Evolutionary conservation across 1,140 invertebrate genomes (phyloP), one percentile per base, ranked within the genome.

Genomic region (Drosophila lacertosa): DNA sequence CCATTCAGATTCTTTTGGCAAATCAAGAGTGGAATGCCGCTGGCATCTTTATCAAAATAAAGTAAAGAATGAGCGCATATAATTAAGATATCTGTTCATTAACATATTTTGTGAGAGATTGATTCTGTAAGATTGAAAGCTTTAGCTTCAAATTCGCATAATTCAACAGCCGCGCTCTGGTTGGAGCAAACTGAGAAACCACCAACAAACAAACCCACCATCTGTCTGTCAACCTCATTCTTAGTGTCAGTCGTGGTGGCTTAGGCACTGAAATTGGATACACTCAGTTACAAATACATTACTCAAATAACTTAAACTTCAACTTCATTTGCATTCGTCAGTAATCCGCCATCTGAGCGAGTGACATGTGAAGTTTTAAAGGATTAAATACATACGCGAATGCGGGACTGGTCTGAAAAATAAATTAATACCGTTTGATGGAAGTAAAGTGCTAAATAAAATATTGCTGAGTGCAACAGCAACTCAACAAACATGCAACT

Each of bases 181-280:
- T 26, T 26, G 7, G 24, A n/a, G 5, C 24, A 26, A 6, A 26
- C 7, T 26, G 24, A 26, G 4, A 26, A n/a, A 2, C 24, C 24
- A 26, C 24, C 24, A 6, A 6, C n/a, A n/a, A n/a, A n/a, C n/a
- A 22, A 10, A 50, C 7, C 47, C 2, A n/a, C 6, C 11, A 18
- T 5, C 16, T 42, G 33, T 65, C 74, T 69, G 58, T 55, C 55
- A 59, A 66, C 58, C 64, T 74, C 54, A 45, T 58, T 71, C 63
- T 66, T 47, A 60, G 62, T 58, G 58, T 74, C 80, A 72, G 80
- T 75, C 65, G 57, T 74, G 79, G 60, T 75, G 79, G 60, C 70
- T 84, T 78, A 59, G 75, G 71, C 62, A 84, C 58, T 63, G 71
- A 72, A 79, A 79, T 84, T 78, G 62, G 80, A 79, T 75, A 79